phyloP scores from a whole-genome alignment of 2,113 vertebrate species.

The Murina feae region DNA sequence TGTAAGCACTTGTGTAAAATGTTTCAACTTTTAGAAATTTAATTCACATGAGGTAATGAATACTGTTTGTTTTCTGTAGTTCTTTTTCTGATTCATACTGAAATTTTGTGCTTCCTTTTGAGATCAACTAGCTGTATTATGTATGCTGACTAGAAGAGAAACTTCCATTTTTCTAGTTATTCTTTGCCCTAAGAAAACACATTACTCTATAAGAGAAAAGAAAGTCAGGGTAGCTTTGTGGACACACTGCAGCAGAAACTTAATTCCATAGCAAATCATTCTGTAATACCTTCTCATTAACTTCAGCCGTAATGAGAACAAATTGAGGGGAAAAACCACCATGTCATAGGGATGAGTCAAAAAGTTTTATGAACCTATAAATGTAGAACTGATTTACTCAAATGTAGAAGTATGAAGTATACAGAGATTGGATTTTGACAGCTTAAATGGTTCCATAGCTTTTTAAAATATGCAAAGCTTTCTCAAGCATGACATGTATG shows the following conservation, averaged over 20 bases:
- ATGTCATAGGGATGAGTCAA: conserved; percentile 80
- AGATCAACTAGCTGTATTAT: not conserved
- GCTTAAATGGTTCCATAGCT: conserved; percentile 82
- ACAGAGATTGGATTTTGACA: conserved; percentile 82
- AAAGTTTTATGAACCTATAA: conserved; percentile 83
- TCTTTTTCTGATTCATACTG: not conserved
- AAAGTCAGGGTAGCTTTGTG: conserved; percentile 50
- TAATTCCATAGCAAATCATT: conserved; percentile 77
- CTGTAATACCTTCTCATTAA: conserved; percentile 80
- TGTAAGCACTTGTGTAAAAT: not conserved
- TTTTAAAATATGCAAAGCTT: conserved; percentile 84
- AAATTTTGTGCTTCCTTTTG: conserved; percentile 26
- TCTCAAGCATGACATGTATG: conserved; percentile 79
- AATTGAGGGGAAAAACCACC: conserved; percentile 80
- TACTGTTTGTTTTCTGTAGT: not conserved
- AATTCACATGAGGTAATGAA: not conserved
- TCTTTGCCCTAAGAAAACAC: conserved; percentile 14
- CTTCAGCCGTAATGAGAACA: conserved; percentile 83
- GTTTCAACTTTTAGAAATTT: not conserved
- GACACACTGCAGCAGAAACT: conserved; percentile 60
- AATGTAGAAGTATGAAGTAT: conserved; percentile 72
- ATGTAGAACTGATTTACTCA: conserved; percentile 81
- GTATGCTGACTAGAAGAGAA: not conserved
- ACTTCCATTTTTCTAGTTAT: not conserved
- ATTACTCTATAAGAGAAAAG: conserved; percentile 37